phyloP scores from a whole-genome alignment of 2,888 invertebrate genomes.

The Athalia circularis region DNA sequence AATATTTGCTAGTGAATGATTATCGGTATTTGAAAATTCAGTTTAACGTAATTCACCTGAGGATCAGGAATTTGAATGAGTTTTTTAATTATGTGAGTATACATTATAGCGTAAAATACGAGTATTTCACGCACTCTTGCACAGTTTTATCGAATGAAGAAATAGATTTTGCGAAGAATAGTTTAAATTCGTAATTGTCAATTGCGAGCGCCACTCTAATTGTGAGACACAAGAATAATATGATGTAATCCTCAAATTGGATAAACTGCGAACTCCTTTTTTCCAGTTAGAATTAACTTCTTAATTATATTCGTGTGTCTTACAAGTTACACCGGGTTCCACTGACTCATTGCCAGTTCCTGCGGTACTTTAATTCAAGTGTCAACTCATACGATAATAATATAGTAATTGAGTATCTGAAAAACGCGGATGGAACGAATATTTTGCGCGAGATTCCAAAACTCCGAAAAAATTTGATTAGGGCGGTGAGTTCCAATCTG shows the following conservation, averaged over 20 bases:
- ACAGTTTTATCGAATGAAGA: no score
- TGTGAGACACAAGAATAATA: conserved; percentile 4
- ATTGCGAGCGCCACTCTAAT: conserved; percentile 5
- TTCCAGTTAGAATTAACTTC: conserved; percentile 49
- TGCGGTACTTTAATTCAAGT: neutral
- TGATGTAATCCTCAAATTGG: conserved; percentile 60
- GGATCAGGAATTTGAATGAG: no score
- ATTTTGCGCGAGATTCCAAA: neutral
- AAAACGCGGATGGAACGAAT: no score
- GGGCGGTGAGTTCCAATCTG: neutral
- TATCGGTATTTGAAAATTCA: no score
- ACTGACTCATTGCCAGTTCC: conserved; percentile 44
- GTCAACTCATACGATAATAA: neutral
- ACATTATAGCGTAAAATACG: no score
- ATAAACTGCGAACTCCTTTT: conserved; percentile 55
- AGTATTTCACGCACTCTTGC: no score
- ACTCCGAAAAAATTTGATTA: neutral
- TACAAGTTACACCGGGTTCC: conserved; percentile 13
- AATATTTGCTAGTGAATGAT: no score
- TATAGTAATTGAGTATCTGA: no score
- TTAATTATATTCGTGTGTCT: conserved; percentile 52
- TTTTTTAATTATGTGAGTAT: no score
- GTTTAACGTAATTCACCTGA: no score
- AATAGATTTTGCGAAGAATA: neutral
- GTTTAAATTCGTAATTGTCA: neutral